phyloP scores from a whole-genome alignment of 1,140 invertebrate species.

The Drosophila persimilis region DNA sequence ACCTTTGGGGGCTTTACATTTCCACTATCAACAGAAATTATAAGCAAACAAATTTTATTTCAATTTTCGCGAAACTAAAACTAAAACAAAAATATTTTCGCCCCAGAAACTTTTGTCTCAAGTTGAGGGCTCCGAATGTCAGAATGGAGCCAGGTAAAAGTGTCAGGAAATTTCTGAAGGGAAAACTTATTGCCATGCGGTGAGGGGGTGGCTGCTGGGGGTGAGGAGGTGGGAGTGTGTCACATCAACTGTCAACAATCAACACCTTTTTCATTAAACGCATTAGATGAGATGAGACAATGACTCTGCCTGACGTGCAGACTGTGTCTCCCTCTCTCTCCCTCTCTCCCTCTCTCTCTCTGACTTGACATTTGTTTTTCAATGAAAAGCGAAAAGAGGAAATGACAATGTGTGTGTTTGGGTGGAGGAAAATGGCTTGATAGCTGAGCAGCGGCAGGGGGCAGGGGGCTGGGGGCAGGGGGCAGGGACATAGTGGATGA shows the following conservation, averaged over 20 bases:
- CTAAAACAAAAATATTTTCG: constrained; percentile 64
- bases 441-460: constrained; percentile 13
- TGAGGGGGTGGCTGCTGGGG: not conserved
- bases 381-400: constrained; percentile 77
- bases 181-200: constrained; percentile 28
- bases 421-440: constrained; percentile 11
- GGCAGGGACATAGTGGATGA: not conserved
- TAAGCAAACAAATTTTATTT: constrained; percentile 53
- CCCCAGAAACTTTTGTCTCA: constrained; percentile 47
- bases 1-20: constrained; percentile 49
- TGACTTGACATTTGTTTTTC: constrained; percentile 74
- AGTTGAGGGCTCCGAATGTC: constrained; percentile 11
- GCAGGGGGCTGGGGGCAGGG: too few relatives aligned
- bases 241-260: constrained; percentile 73
- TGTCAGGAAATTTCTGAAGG: constrained; percentile 37
- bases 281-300: constrained; percentile 72
- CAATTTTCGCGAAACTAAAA: constrained; percentile 62
- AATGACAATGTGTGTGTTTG: constrained; percentile 53
- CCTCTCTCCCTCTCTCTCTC: not conserved
- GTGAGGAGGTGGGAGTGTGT: constrained; percentile 13
- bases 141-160: constrained; percentile 41
- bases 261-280: constrained; percentile 81
- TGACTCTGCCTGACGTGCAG: constrained; percentile 20
- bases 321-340: not conserved
- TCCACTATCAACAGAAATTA: constrained; percentile 42